Evolutionary conservation across 2,113 vertebrate genomes (phyloP).

Genomic region (Platysternon megacephalum): DNA sequence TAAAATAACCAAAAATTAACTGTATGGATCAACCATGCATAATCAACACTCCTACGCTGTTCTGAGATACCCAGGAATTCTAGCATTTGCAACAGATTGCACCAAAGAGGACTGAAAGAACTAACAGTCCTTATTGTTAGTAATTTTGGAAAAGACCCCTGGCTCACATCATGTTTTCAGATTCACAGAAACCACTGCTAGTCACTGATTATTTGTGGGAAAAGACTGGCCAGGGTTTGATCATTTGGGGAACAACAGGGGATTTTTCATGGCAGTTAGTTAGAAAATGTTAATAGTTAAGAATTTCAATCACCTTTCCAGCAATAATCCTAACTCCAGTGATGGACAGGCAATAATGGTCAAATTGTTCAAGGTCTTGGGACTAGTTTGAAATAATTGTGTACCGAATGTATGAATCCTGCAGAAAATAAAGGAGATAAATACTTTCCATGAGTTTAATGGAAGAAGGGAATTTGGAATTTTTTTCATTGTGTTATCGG

Average conservation of each 20-base stretch:
- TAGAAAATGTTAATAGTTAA: neutral
- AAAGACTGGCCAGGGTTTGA: neutral
- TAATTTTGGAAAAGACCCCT: slow-evolving; percentile 28
- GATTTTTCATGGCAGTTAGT: neutral
- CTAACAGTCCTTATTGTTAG: slow-evolving; percentile 38
- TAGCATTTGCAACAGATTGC: slow-evolving; percentile 68
- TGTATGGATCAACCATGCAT: slow-evolving; percentile 51
- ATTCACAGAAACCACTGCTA: neutral
- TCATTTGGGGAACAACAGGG: neutral
- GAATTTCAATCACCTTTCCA: neutral
- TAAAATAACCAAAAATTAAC: neutral
- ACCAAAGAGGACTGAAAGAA: slow-evolving; percentile 39
- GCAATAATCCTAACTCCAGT: neutral
- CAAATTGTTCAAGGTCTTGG: neutral
- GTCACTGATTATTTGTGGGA: neutral
- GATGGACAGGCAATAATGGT: neutral
- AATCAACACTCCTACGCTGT: slow-evolving; percentile 73
- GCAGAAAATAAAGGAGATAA: neutral
- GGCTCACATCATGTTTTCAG: neutral
- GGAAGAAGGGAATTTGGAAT: neutral
- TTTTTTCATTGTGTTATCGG: neutral
- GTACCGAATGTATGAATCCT: slow-evolving; percentile 19
- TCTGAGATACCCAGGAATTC: slow-evolving; percentile 60
- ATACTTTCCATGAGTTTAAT: neutral
- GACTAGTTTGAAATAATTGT: slow-evolving; percentile 6